Conservation (phyloP, 23 tunicate genomes). For the Halocynthia aurantium region DNA sequence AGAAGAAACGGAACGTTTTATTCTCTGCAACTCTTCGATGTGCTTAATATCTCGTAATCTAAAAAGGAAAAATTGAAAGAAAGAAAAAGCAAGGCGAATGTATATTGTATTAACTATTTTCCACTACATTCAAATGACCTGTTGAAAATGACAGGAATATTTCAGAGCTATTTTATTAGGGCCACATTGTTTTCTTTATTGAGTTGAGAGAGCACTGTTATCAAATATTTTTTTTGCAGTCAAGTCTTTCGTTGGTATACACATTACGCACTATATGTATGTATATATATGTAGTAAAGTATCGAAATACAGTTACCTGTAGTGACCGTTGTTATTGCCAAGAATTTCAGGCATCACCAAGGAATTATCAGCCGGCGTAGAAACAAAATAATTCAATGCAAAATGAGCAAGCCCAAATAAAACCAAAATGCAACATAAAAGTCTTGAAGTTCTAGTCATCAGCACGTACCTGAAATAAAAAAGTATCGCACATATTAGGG, state of each 20-base stretch:
- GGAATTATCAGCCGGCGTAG: not conserved
- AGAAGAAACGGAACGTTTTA: slow-evolving; percentile 65
- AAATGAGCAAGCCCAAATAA: not conserved
- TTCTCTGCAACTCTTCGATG: slow-evolving; percentile 66
- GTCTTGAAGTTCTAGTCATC: slow-evolving; percentile 2
- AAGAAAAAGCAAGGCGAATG: not conserved
- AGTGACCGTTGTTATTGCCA: not conserved
- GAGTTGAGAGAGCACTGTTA: not conserved
- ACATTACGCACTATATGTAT: too few relatives aligned
- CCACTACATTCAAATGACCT: too few relatives aligned
- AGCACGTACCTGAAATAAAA: slow-evolving; percentile 13
- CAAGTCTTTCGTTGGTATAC: too few relatives aligned
- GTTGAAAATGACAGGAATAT: not conserved
- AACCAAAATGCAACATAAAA: not conserved
- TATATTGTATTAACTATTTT: not conserved
- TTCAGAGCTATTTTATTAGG: not conserved
- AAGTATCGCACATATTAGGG: not conserved
- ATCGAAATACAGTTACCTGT: too few relatives aligned
- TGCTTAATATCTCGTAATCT: slow-evolving; percentile 64
- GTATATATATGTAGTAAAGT: too few relatives aligned
- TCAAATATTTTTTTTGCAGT: too few relatives aligned
- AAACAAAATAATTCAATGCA: slow-evolving; percentile 4
- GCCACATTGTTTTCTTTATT: not conserved
- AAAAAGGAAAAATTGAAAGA: not conserved
- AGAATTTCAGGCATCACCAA: not conserved